Base-by-base conservation (phyloP, 2,113 vertebrate genomes). In the Zosterops japonicus region DNA sequence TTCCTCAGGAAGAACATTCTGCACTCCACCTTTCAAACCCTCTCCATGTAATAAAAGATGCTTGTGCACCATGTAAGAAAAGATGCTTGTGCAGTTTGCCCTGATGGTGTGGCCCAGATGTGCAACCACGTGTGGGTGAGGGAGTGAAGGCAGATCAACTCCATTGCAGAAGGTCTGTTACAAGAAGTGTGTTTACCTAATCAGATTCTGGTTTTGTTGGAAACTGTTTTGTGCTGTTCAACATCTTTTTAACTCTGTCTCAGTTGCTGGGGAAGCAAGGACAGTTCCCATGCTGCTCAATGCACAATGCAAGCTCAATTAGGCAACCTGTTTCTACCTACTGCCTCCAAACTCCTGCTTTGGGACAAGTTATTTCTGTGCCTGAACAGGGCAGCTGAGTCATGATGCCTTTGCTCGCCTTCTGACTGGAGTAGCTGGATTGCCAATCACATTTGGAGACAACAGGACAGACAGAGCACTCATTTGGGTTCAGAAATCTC, bases 91-190 rank as follows among this genome's bases (percentile, higher is more conserved):
- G 29, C 14, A 27, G 18, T 68, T 84, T 90, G 35, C 24, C 15
- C 39, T 55, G 18, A 14, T 0, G 0, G 6, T 50, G 42, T 6
- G 3, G 16, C 39, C 27, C 31, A 39, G 39, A 31, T 71, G 29
- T 35, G 39, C 57, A 68, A 25, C 31, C 56, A 44, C 22, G 19
- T 0, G 1, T 27, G 63, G 57, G 19, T 0, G 0, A 80, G 49
- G n/a, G 9, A 79, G 24, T 33, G 44, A 60, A 72, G 27, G 22
- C 44, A n/a, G 18, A 75, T 60, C 35, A 6, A 5, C 29, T 46
- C 29, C 39, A 39, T 11, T 56, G 49, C n/a, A 64, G 70, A 50
- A 39, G 22, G 14, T n/a, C 23, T 83, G 24, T 41, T 55, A 28
- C 2, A 42, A 90, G 36, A 44, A 72, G 8, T 0, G 0, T 23